These are phyloP conservation scores for Ceramica pisi DNA, from an alignment of 2,888 invertebrate species.

Conservation along the genomic window DNA sequence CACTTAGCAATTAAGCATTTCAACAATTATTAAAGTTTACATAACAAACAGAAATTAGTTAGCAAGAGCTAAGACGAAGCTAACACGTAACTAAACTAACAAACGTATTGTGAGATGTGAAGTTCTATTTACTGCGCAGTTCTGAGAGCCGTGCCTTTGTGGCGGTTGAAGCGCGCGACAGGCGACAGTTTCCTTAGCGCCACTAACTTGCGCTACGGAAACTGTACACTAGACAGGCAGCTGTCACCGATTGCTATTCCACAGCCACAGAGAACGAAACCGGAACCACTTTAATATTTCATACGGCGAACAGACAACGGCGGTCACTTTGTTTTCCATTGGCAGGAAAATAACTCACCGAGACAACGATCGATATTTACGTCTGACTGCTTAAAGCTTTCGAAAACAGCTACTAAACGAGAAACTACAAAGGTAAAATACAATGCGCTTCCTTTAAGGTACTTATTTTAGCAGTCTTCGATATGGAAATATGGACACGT, in stretches of 20 bases:
- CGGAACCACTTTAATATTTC: slow-evolving; percentile 54
- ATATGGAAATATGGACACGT: slow-evolving; percentile 25
- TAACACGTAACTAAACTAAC: slow-evolving; percentile 34
- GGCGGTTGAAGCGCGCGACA: slow-evolving; percentile 36
- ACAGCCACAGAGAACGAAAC: slow-evolving; percentile 36
- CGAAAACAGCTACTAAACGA: slow-evolving; percentile 16
- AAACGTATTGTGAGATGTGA: slow-evolving; percentile 14
- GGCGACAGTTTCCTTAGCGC: slow-evolving; percentile 44
- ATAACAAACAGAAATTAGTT: slow-evolving; percentile 34
- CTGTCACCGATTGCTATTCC: slow-evolving; percentile 52
- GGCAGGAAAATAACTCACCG: slow-evolving; percentile 48
- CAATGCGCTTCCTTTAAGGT: slow-evolving; percentile 14
- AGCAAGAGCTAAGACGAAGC: slow-evolving; percentile 6
- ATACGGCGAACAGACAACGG: slow-evolving; percentile 33
- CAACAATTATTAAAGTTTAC: slow-evolving; percentile 6
- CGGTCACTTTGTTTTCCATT: slow-evolving; percentile 45
- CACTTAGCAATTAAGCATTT: slow-evolving; percentile 2
- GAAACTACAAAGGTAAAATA: slow-evolving; percentile 11
- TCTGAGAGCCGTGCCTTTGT: slow-evolving; percentile 47
- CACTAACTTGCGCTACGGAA: no score
- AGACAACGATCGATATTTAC: slow-evolving; percentile 56
- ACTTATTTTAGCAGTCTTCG: slow-evolving; percentile 10
- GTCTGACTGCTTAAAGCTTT: slow-evolving; percentile 49
- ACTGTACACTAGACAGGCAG: slow-evolving; percentile 41
- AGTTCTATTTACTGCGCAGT: slow-evolving; percentile 34